These are phyloP conservation scores for Margaritifera margaritifera DNA, from an alignment of 2,888 invertebrate genomes.

Conservation along the genomic window DNA sequence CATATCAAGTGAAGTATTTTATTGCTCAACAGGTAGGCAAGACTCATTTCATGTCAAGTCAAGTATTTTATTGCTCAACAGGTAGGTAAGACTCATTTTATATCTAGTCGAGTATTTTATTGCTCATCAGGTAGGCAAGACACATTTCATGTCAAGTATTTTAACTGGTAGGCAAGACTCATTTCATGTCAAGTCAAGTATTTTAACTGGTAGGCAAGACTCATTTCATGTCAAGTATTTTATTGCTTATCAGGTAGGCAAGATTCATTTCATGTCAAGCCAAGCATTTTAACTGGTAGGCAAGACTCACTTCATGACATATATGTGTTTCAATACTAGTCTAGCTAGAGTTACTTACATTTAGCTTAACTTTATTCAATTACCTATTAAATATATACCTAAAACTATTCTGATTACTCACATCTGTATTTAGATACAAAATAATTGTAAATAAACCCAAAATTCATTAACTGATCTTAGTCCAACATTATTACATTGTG, in stretches of 20 bases:
- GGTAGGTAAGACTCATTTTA: constrained; percentile 38
- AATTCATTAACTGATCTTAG: no score
- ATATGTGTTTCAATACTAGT: no score
- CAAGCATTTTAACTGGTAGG: constrained; percentile 82
- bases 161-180: constrained; percentile 78
- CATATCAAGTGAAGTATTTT: constrained; percentile 65
- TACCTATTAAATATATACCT: no score
- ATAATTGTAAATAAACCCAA: no score
- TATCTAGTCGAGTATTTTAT: constrained; percentile 75
- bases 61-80: constrained; percentile 92
- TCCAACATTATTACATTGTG: no score
- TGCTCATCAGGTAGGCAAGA: constrained; percentile 80
- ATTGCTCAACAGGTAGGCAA: constrained; percentile 82
- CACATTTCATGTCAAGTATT: constrained; percentile 80
- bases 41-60: constrained; percentile 76
- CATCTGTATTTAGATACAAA: no score
- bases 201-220: constrained; percentile 78
- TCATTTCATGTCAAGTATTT: no score
- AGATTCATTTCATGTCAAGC: neutral
- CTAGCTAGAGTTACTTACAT: no score
- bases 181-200: neutral
- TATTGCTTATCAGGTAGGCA: constrained; percentile 82
- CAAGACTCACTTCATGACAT: neutral
- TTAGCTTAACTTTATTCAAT: no score
- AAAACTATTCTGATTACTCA: no score